These are phyloP conservation scores for Thalassarche chlororhynchos DNA, from an alignment of 2,113 vertebrate genomes.

Conservation along the genomic window DNA sequence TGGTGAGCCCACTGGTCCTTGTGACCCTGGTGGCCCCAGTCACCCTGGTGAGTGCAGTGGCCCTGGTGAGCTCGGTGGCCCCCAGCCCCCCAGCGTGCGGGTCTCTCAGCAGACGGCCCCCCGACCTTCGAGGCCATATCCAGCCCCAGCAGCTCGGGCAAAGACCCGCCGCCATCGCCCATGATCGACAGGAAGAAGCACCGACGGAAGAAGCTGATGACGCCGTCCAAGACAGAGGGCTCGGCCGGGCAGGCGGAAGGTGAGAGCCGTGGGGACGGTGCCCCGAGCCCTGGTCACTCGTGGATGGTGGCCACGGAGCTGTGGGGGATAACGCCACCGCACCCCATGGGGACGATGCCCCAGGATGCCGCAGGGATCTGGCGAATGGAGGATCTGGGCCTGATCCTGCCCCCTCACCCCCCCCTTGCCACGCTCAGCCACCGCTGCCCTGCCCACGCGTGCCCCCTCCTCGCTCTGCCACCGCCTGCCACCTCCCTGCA, in stretches of 20 bases:
- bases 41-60: accelerated
- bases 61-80: not conserved
- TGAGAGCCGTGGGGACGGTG: not conserved
- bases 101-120: not conserved
- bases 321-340: accelerated
- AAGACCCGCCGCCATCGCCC: conserved; percentile 86
- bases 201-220: conserved; percentile 90
- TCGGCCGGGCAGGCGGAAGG: conserved; percentile 91
- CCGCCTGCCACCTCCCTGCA: not conserved
- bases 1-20: no score
- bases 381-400: not conserved
- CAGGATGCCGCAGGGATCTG: accelerated
- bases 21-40: not conserved
- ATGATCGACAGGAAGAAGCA: conserved; percentile 93
- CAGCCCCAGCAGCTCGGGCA: conserved; percentile 73
- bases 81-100: accelerated
- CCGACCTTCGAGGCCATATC: conserved; percentile 65
- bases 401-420: not conserved
- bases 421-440: not conserved
- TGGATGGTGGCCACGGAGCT: accelerated
- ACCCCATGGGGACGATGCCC: accelerated
- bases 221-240: conserved; percentile 89
- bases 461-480: not conserved
- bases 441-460: not conserved
- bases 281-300: not conserved